Evolutionary conservation across 2,797 vertebrate species (phyloP), one percentile per base, ranked within the genome.

Genomic region (Acipenser ruthenus): DNA sequence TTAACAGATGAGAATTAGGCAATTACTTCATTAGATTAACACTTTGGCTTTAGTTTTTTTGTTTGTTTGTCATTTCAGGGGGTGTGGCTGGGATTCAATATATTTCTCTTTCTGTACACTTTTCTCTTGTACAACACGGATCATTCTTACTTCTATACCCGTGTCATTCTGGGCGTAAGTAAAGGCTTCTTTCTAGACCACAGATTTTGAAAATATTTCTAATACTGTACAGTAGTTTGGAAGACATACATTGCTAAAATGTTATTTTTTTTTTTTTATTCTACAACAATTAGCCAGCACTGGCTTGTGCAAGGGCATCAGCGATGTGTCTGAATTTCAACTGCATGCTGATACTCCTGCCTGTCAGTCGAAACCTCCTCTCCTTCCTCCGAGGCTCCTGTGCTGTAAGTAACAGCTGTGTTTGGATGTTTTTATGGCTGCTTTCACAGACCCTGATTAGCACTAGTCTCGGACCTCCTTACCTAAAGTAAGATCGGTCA

Each of bases 271-370:
- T 18, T 18, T 53, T 65, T 67, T 50, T 18, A 12, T 49, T 12
- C 23, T 37, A 1, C 23, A 37, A 37, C 23, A 37, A 37, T 37
- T 37, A 92, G 90, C 84, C 89, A 52, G 69, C 87, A 0, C 73
- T 92, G 77, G 82, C 90, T 62, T 92, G 88, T 87, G 89, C 90
- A 11, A 85, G 89, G 76, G 90, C 90, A 50, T 91, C 90, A 67
- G 90, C 90, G 15, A 75, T 64, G 1, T 90, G 89, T 74, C 81
- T 91, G 74, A 91, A 92, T 76, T 89, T 91, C 74, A 92, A 92
- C 83, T 87, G 88, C 77, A 86, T 88, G 84, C 73, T 91, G 74
- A 89, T 92, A 74, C 79, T 92, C 63, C 70, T 91, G 74, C 89
- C 90, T 12, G 67, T 91, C 78, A 82, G 87, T 67, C 86, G 90